These are phyloP conservation scores for Coelopa frigida DNA, from an alignment of 1,140 invertebrate genomes.

Conservation along the genomic window DNA sequence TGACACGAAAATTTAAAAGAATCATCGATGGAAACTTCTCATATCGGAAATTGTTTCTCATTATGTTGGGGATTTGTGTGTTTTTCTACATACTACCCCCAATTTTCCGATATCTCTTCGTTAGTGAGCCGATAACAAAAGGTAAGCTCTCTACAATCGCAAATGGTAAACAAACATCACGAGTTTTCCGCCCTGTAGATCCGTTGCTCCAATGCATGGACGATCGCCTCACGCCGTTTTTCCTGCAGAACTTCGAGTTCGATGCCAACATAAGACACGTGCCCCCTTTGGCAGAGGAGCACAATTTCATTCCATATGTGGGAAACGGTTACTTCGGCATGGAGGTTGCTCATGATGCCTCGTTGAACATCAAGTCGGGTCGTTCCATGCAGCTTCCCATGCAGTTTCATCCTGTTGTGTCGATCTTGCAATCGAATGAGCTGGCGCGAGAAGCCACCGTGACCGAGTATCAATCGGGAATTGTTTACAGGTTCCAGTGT, in stretches of 20 bases:
- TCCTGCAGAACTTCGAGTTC: conserved; percentile 53
- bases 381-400: conserved; percentile 64
- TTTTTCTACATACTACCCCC: conserved; percentile 59
- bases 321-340: conserved; percentile 72
- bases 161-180: too few relatives aligned
- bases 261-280: conserved; percentile 61
- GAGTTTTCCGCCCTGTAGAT: conserved; percentile 40
- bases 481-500: conserved; percentile 62
- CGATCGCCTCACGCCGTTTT: conserved; percentile 55
- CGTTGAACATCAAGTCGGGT: conserved; percentile 62
- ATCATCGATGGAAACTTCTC: conserved; percentile 56
- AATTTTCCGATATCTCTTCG: conserved; percentile 56
- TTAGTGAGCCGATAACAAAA: conserved; percentile 41
- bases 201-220: conserved; percentile 57
- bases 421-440: conserved; percentile 46
- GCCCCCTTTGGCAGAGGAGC: conserved; percentile 47
- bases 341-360: conserved; percentile 55
- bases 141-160: conserved; percentile 32
- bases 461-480: conserved; percentile 60
- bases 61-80: conserved; percentile 54
- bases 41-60: conserved; percentile 57
- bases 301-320: conserved; percentile 64
- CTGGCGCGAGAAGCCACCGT: conserved; percentile 55
- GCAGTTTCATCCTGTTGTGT: conserved; percentile 66
- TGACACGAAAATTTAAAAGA: conserved; percentile 52